Percentiles rank a stretch among this genome's conserved stretches.
Evolutionary conservation across 37 sponge, comb jelly and placozoan genomes (phyloP).

Genomic region (Hexactinellida sp.): DNA sequence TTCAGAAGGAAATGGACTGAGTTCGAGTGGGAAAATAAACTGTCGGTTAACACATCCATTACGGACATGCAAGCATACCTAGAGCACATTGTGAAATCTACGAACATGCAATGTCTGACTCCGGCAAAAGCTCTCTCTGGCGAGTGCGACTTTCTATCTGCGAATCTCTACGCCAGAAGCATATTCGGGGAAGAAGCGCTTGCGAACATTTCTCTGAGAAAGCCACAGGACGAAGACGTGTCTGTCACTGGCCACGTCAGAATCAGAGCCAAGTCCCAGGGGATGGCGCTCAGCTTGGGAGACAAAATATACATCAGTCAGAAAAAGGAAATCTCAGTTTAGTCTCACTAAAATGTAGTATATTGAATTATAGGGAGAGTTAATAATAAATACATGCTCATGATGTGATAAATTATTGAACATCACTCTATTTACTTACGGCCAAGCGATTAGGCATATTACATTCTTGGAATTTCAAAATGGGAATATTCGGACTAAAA

Average conservation of each 20-base stretch:
- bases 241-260: constrained; percentile 85
- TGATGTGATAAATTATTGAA: too few relatives aligned
- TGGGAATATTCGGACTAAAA: too few relatives aligned
- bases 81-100: constrained; percentile 62
- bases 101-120: constrained; percentile 96
- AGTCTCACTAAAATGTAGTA: too few relatives aligned
- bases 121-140: constrained; percentile 90
- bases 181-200: constrained; percentile 99
- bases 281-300: constrained; percentile 96
- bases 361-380: too few relatives aligned
- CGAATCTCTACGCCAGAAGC: constrained; percentile 89
- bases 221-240: constrained; percentile 20
- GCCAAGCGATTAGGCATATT: too few relatives aligned
- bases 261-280: constrained; percentile 97
- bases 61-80: constrained; percentile 59
- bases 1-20: constrained; percentile 99
- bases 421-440: too few relatives aligned
- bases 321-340: constrained; percentile 31
- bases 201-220: constrained; percentile 88
- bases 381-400: too few relatives aligned
- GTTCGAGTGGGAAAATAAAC: constrained; percentile 99
- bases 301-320: constrained; percentile 95
- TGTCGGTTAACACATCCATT: constrained; percentile 76
- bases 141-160: constrained; percentile 92
- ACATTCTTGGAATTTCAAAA: too few relatives aligned